phyloP scores from a whole-genome alignment of 2,797 vertebrate species.

The Sebastes matsubarae region DNA sequence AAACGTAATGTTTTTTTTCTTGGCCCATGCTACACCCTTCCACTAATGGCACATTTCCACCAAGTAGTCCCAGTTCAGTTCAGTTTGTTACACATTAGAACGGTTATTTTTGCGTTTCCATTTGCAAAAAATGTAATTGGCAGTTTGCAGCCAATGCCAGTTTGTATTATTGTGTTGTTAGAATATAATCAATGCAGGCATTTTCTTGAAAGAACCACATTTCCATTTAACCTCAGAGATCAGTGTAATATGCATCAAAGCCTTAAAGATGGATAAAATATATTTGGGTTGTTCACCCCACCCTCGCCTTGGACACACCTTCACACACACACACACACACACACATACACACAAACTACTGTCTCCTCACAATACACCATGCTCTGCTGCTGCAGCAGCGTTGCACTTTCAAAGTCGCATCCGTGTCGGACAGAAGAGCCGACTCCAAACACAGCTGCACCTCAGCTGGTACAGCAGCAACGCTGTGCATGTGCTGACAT shows the following conservation, averaged over 20 bases:
- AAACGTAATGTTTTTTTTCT: not conserved
- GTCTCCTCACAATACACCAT: not conserved
- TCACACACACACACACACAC: not conserved
- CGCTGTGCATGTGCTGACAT: conserved; percentile 78
- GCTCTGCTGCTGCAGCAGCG: conserved; percentile 6
- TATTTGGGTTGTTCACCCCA: not conserved
- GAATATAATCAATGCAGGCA: not conserved
- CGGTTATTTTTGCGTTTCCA: too few species aligned
- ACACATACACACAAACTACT: not conserved
- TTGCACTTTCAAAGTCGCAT: conserved; percentile 50
- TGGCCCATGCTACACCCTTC: not conserved
- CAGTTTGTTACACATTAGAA: not conserved
- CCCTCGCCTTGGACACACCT: not conserved
- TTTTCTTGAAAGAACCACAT: not conserved
- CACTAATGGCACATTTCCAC: too few species aligned
- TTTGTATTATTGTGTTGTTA: not conserved
- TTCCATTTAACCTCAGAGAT: not conserved
- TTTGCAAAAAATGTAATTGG: too few species aligned
- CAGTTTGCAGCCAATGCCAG: not conserved
- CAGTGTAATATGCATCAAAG: not conserved
- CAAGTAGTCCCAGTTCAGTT: not conserved
- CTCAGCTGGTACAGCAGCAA: conserved; percentile 71
- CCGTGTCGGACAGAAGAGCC: conserved; percentile 48
- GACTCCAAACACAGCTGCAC: conserved; percentile 83
- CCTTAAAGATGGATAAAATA: conserved; percentile 2